Base-by-base conservation (phyloP, 2,113 vertebrate genomes). In the Podocnemis expansa region DNA sequence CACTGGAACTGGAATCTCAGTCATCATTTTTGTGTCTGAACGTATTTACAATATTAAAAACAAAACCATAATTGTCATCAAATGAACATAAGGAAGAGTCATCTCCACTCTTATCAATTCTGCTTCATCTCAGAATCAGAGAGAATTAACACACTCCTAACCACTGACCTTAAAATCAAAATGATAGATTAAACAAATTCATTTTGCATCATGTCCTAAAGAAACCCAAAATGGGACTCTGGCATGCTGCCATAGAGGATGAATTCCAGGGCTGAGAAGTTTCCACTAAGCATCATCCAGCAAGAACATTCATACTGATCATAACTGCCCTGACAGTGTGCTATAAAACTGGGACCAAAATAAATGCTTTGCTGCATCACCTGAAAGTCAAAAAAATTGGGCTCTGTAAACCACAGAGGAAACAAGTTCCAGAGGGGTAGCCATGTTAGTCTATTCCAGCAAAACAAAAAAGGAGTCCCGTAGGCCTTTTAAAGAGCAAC, bases 1-100 rank as follows among this genome's bases (percentile, higher is more conserved):
- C 70, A 85, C 51, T 88, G 80, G 94, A 82, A 73, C 58, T 85
- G 51, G 84, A 86, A 11, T 67, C 78, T 41, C 45, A 73, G 58
- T 31, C 67, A 43, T 29, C 25, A 55, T 13, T 21, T 29, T 89
- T 51, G 3, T 45, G 76, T 24, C 47, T 0, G 0, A 88, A 21
- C 43, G 8, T 12, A 27, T 87, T 76, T 76, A 79, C 1, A 0
- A 1, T 63, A 45, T 38, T 75, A 58, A 70, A 89, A 85, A 80
- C 31, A 63, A 51, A 51, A 51, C 14, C 6, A 51, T 51, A 51
- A 51, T 51, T 51, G 49, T 51, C 49, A 51, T 51, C 49, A 51
- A 51, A 51, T 13, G 14, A 14, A 51, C 49, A 51, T 51, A 51
- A 51, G 49, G 49, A 51, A 51, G 49, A 51, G 49, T 51, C 49